phyloP scores from a whole-genome alignment of 2,797 vertebrate species.

The Poeciliopsis presidionis region DNA sequence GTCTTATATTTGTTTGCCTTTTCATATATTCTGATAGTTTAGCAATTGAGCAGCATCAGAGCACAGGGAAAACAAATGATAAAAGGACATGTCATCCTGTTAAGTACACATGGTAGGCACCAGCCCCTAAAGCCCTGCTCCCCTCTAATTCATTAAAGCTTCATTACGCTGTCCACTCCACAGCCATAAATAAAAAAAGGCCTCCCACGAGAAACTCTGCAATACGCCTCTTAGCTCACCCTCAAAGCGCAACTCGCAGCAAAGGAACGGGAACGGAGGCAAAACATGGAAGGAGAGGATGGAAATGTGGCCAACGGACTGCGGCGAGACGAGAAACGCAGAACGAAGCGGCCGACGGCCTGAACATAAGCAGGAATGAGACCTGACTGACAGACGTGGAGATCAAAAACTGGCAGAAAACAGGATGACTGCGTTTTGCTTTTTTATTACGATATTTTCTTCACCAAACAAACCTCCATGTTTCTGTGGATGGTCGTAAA shows the following conservation, averaged over 20 bases:
- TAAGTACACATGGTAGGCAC: conserved; percentile 25
- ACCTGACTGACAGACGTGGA: background rate
- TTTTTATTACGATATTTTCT: background rate
- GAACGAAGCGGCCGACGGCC: background rate
- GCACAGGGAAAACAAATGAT: background rate
- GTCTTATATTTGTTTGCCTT: background rate
- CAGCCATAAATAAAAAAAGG: background rate
- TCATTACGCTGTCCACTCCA: conserved; percentile 1
- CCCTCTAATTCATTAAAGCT: conserved; percentile 8
- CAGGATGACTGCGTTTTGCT: background rate
- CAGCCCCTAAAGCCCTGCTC: background rate
- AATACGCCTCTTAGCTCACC: background rate
- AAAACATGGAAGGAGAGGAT: background rate
- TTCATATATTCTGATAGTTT: background rate
- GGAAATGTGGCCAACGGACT: background rate
- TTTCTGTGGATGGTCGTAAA: background rate
- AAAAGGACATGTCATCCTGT: background rate
- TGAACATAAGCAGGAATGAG: background rate
- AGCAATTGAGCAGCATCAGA: background rate
- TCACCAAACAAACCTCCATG: background rate
- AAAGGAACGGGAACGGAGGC: background rate
- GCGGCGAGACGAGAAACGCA: background rate
- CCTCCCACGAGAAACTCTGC: background rate
- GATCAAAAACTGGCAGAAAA: background rate
- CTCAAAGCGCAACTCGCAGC: background rate